These are phyloP conservation scores for Anguilla japonica DNA, from an alignment of 2,113 vertebrate genomes.

Conservation along the genomic window DNA sequence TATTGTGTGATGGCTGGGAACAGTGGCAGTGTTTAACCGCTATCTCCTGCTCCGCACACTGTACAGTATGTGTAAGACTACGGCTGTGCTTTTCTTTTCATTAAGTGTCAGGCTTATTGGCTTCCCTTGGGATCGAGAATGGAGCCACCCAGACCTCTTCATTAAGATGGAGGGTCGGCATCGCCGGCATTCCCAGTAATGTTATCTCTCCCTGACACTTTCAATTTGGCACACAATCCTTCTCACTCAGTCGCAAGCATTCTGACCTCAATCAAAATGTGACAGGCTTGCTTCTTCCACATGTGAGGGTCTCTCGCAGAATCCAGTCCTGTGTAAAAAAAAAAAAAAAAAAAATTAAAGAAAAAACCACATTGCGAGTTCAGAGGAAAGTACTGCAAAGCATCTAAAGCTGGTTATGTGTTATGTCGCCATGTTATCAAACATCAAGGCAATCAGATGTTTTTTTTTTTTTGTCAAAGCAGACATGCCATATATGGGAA, in stretches of 20 bases:
- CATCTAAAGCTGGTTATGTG: neutral
- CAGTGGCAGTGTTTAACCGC: neutral
- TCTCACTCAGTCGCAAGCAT: conserved; percentile 23
- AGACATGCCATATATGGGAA: neutral
- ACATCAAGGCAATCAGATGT: neutral
- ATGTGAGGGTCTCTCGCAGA: neutral
- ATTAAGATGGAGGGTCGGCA: conserved; percentile 31
- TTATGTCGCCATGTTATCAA: neutral
- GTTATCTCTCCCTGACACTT: conserved; percentile 44
- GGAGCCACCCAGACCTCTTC: conserved; percentile 29
- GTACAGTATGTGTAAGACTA: conserved; percentile 30
- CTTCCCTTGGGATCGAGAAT: conserved; percentile 25
- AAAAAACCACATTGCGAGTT: neutral
- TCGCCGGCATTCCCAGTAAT: conserved; percentile 27
- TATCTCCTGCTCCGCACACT: conserved; percentile 4
- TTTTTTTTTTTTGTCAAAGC: neutral
- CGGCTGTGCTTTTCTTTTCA: conserved; percentile 29
- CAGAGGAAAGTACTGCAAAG: neutral
- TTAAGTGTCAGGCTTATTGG: conserved; percentile 33
- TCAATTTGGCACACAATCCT: conserved; percentile 33
- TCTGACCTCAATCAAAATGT: conserved; percentile 45
- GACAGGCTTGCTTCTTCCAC: conserved; percentile 19
- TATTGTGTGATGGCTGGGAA: neutral
- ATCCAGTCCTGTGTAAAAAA: neutral
- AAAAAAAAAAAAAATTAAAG: neutral